Percentiles rank a stretch among this genome's conserved stretches.
These are phyloP conservation scores for Muscidifurax raptorellus DNA, from an alignment of 1,140 invertebrate species.

Conservation along the genomic window DNA sequence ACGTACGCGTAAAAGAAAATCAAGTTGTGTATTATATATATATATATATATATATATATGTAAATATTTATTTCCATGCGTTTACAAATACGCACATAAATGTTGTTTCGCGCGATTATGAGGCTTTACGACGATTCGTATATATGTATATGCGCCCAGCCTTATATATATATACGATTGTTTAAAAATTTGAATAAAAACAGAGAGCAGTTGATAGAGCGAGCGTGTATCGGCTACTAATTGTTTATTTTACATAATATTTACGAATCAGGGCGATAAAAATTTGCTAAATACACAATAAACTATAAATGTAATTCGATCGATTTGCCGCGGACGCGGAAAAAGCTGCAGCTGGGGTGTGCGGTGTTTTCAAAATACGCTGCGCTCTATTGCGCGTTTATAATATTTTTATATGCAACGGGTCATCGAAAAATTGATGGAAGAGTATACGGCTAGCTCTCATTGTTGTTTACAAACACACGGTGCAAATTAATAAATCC, in stretches of 20 bases:
- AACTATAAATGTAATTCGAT: constrained; percentile 20
- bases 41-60: too few species aligned
- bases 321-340: not conserved
- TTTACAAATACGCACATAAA: not conserved
- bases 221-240: constrained; percentile 1
- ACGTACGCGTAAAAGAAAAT: not conserved
- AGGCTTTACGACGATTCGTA: not conserved
- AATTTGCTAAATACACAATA: not conserved
- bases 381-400: not conserved
- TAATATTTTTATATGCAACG: not conserved
- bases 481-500: too few species aligned
- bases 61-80: too few species aligned
- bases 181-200: constrained; percentile 22
- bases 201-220: not conserved
- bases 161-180: not conserved
- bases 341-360: not conserved
- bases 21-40: too few species aligned
- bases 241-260: constrained; percentile 32
- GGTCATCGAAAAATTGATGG: not conserved
- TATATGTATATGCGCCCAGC: too few species aligned
- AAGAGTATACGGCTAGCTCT: not conserved
- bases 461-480: too few species aligned
- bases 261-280: constrained; percentile 11
- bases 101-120: not conserved
- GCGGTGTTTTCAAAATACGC: not conserved